These are phyloP conservation scores for Acipenser ruthenus DNA, from an alignment of 2,797 vertebrate species.

Conservation along the genomic window DNA sequence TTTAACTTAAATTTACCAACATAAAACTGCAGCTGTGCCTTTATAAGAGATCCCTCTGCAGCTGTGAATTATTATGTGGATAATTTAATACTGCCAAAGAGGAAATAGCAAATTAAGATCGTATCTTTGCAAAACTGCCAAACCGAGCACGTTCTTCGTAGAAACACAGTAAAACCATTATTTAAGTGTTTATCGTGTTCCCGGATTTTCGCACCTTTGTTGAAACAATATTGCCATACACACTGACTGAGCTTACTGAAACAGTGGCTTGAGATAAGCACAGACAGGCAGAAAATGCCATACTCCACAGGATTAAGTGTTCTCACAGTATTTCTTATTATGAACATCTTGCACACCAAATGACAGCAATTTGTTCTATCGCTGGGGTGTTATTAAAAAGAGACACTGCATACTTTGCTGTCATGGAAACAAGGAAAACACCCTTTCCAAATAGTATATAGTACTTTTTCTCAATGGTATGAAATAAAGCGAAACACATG, in stretches of 20 bases:
- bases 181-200: slow-evolving; percentile 17
- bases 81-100: slow-evolving; percentile 56
- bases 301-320: no score
- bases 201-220: background rate
- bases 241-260: slow-evolving; percentile 18
- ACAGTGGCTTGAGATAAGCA: slow-evolving; percentile 24
- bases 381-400: slow-evolving; percentile 71
- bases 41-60: slow-evolving; percentile 41
- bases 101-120: slow-evolving; percentile 58
- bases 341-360: no score
- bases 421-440: slow-evolving; percentile 89
- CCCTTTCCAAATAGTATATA: slow-evolving; percentile 84
- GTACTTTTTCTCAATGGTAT: slow-evolving; percentile 97
- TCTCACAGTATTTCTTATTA: no score
- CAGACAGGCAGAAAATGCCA: slow-evolving; percentile 34
- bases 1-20: slow-evolving; percentile 40
- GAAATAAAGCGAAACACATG: slow-evolving; percentile 95
- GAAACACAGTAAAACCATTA: slow-evolving; percentile 14
- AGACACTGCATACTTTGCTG: slow-evolving; percentile 74
- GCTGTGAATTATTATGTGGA: slow-evolving; percentile 60
- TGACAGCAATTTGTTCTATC: slow-evolving; percentile 47
- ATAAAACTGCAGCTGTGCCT: slow-evolving; percentile 50
- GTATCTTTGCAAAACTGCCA: slow-evolving; percentile 35
- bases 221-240: background rate
- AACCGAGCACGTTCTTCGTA: slow-evolving; percentile 28